A percentile compares a stretch with the other conserved stretches of the same genome.
phyloP scores from a whole-genome alignment of 2,888 invertebrate genomes.

The Ichneumoninae sp. region DNA sequence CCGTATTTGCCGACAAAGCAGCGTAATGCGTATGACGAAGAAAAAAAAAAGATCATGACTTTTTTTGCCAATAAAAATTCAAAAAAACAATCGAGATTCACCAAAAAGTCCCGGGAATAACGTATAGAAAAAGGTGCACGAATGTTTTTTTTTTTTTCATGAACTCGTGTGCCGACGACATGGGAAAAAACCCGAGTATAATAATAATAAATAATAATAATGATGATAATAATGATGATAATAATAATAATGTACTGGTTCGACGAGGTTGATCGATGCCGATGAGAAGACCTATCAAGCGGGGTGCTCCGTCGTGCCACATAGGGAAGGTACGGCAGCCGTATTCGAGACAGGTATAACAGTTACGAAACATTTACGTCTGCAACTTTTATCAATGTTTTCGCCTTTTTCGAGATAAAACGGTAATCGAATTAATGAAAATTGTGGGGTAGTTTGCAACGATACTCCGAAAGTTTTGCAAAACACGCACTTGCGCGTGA shows the following conservation, averaged over 20 bases:
- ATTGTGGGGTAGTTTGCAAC: neutral
- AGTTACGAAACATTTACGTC: slow-evolving; percentile 71
- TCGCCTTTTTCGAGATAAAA: slow-evolving; percentile 67
- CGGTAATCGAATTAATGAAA: slow-evolving; percentile 18
- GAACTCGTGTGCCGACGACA: neutral
- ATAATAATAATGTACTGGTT: slow-evolving; percentile 3
- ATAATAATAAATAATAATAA: neutral
- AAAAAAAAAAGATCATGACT: neutral
- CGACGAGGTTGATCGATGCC: slow-evolving; percentile 46
- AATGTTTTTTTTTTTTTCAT: neutral
- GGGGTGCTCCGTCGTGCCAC: slow-evolving; percentile 60
- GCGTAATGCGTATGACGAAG: slow-evolving; percentile 7
- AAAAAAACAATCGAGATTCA: neutral
- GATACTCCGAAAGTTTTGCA: neutral
- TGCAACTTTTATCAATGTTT: slow-evolving; percentile 73
- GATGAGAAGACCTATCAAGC: slow-evolving; percentile 56
- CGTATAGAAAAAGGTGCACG: neutral
- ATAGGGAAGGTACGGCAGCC: slow-evolving; percentile 55
- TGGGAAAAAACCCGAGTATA: neutral
- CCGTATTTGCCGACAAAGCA: slow-evolving; percentile 71
- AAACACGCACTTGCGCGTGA: neutral
- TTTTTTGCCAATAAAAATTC: slow-evolving; percentile 17
- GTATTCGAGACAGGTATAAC: slow-evolving; percentile 49
- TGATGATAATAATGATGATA: neutral
- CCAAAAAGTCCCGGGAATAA: neutral